Evolutionary conservation across 2,797 vertebrate genomes (phyloP), one percentile per base, ranked within the genome.

Genomic region (Acanthornis magna): DNA sequence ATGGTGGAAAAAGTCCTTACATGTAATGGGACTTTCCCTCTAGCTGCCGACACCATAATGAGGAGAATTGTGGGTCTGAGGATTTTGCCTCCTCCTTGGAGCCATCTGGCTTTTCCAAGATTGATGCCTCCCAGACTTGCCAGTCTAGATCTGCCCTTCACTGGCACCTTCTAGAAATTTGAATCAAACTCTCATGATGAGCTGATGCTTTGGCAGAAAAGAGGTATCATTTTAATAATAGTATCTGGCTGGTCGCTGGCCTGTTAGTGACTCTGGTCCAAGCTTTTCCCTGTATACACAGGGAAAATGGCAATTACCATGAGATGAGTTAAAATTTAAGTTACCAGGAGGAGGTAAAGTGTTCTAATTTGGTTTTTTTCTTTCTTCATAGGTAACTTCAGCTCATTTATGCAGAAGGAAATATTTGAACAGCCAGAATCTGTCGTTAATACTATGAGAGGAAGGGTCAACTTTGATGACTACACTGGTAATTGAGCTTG

Each of bases 341-440:
- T 54, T 32, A 36, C 7, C 21, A 23, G 32, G 42, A 63, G 30
- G 66, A 53, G 22, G 15, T 58, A 5, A 51, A 40, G 12, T 16
- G 42, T 51, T 93, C 55, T 72, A 23, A 27, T 51, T 48, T 50
- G 27, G 30, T 55, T 74, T 23, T 4, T 79, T 2, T 95, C 17
- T 68, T 27, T 94, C 71, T 74, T 88, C n/a, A 1, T 94, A 99
- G 99, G 99, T 61, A 99, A 99, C 97, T 99, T 98, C 98, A 99
- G 99, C 94, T 99, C 99, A 5, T 99, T 99, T 97, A 99, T 99
- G 99, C 99, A 99, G 98, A 99, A 99, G 95, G 99, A 99, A 90
- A 99, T 99, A 95, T 99, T 99, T 95, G 99, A 99, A 91, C 99
- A 99, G 97, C 99, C 99, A 2, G 99, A 99, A 94, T 99, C 99